Evolutionary conservation across 92 coral and sea anemone species (phyloP), one percentile per base, ranked within the genome.

Genomic region (Epizoanthus stellaris): DNA sequence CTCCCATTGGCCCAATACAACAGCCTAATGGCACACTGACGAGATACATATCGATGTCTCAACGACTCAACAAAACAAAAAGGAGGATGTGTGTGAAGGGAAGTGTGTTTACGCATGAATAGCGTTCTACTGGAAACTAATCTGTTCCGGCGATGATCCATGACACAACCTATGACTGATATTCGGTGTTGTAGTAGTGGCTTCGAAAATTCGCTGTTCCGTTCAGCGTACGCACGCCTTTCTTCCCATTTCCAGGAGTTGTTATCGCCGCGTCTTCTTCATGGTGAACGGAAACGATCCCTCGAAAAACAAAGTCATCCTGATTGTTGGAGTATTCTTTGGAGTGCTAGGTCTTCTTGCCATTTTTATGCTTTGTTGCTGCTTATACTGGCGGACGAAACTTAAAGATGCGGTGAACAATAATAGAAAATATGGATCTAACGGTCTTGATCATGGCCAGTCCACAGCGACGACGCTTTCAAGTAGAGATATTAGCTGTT

Each of bases 321-420:
- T 94, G 0, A 94, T 94, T 15, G 92, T 92, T 25, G 98, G 98
- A 3, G 98, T 94, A 56, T 92, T 94, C 64, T 94, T 94, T 40
- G 95, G 98, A 3, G 95, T 90, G 23, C 49, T 94, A 15, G 88
- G 92, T 16, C 62, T 94, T 21, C 74, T 93, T 40, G 88, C 90
- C 6, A 34, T 94, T 11, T 77, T 91, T 30, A n/a, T 87, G 52
- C 72, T 92, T 1, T 59, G 88, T 40, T 94, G 98, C 30, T 94
- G 98, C 54, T 56, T 94, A 36, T 94, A 85, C 69, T 94, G 98
- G 98, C 88, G 95, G 14, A 87, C 88, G 36, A 93, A 94, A 34
- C 87, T 94, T 34, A 89, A 87, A 53, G 87, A 94, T 49, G 93
- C 88, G 38, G 39, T 87, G 45, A 57, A 84, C n/a, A 82, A 69